These are phyloP conservation scores for Aphelenchoides avenae DNA, from an alignment of 1,140 invertebrate genomes.

Conservation along the genomic window DNA sequence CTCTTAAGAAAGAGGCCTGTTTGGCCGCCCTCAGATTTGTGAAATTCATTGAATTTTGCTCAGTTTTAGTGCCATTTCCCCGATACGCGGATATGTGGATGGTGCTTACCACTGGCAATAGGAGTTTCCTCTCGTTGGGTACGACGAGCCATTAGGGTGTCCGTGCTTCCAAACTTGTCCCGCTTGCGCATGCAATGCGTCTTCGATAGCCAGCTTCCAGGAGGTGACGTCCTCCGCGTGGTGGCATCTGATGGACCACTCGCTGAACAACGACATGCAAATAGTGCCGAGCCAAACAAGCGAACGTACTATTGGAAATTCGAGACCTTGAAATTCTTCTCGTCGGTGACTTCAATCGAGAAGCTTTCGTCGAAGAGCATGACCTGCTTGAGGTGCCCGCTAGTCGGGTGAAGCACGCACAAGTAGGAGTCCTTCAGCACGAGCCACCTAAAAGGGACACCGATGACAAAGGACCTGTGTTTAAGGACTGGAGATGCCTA, in stretches of 20 bases:
- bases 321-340: slow-evolving; percentile 16
- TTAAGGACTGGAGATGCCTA: too few relatives aligned
- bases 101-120: slow-evolving; percentile 62
- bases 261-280: slow-evolving; percentile 58
- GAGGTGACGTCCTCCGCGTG: slow-evolving; percentile 39
- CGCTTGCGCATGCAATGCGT: slow-evolving; percentile 22
- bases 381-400: slow-evolving; percentile 61
- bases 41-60: too few relatives aligned
- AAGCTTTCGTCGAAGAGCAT: slow-evolving; percentile 63
- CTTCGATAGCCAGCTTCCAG: slow-evolving; percentile 45
- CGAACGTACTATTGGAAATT: slow-evolving; percentile 44
- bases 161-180: slow-evolving; percentile 36
- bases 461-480: too few relatives aligned
- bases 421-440: slow-evolving; percentile 63
- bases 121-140: slow-evolving; percentile 60
- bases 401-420: slow-evolving; percentile 61
- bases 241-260: slow-evolving; percentile 61
- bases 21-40: too few relatives aligned
- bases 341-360: slow-evolving; percentile 45
- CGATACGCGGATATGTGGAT: too few relatives aligned
- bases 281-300: too few relatives aligned
- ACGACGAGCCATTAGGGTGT: slow-evolving; percentile 60
- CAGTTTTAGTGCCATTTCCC: too few relatives aligned
- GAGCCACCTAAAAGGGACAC: slow-evolving; percentile 60
- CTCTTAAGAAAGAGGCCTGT: too few relatives aligned